These are phyloP conservation scores for Psephotus haematonotus DNA, from an alignment of 2,113 vertebrate genomes.

Conservation along the genomic window DNA sequence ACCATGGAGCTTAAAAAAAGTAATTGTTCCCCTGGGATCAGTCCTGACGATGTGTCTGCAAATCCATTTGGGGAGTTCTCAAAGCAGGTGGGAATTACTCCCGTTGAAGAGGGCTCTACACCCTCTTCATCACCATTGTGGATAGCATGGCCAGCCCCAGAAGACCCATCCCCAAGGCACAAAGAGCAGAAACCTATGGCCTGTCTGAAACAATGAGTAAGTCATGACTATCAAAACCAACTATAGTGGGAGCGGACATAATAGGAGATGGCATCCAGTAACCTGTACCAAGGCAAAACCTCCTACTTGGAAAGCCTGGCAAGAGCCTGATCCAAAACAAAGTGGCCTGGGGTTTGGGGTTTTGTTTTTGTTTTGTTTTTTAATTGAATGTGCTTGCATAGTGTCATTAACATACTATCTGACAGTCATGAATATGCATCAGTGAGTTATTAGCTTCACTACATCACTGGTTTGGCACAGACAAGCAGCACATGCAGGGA, in stretches of 20 bases:
- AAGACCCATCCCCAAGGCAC: background rate
- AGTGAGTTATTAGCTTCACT: background rate
- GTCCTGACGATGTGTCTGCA: background rate
- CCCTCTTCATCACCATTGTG: rapidly evolving
- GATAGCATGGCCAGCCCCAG: background rate
- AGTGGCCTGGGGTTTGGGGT: background rate
- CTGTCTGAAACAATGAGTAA: background rate
- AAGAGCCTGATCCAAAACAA: background rate
- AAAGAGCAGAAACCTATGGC: background rate
- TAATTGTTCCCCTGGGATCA: background rate
- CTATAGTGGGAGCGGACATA: no score
- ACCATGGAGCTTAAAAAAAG: background rate
- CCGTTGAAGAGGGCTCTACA: background rate
- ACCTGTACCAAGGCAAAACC: background rate
- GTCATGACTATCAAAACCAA: background rate
- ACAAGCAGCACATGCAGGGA: background rate
- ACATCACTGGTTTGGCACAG: background rate
- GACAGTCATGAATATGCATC: background rate
- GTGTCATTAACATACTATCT: background rate
- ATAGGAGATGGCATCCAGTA: background rate
- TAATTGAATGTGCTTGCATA: background rate
- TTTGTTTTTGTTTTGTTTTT: background rate
- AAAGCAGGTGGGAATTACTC: background rate
- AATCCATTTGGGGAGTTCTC: background rate
- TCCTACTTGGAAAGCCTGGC: background rate